These are phyloP conservation scores for Nyctalus aviator DNA, from an alignment of 2,797 vertebrate species.

Conservation along the genomic window DNA sequence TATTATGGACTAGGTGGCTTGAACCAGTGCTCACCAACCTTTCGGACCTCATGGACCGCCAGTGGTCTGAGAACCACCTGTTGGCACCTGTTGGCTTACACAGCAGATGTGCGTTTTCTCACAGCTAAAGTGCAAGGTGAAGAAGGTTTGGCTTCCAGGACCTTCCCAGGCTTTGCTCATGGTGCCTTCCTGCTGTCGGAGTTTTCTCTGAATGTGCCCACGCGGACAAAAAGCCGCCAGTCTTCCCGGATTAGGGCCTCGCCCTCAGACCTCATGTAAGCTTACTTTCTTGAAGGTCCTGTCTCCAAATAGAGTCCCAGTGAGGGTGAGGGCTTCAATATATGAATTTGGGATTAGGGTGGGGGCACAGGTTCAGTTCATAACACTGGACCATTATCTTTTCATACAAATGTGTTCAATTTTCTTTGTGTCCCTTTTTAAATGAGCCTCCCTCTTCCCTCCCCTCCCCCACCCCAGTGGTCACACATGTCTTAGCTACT, in stretches of 20 bases:
- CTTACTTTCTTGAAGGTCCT: not conserved
- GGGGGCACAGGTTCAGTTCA: not conserved
- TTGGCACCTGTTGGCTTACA: too few species aligned
- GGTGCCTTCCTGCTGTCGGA: not conserved
- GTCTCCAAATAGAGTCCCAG: not conserved
- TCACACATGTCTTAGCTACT: not conserved
- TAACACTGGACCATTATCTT: not conserved
- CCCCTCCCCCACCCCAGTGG: too few species aligned
- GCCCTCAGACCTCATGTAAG: too few species aligned
- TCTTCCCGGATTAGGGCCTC: not conserved
- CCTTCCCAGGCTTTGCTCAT: not conserved
- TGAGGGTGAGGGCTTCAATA: not conserved
- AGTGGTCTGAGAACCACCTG: too few species aligned
- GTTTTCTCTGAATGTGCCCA: not conserved
- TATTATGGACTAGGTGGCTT: not conserved
- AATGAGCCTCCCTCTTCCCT: too few species aligned
- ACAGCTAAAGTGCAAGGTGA: too few species aligned
- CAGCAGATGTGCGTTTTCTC: not conserved
- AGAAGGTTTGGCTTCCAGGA: not conserved
- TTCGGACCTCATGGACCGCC: too few species aligned
- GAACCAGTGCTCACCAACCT: too few species aligned
- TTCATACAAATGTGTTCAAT: not conserved
- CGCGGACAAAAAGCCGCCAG: not conserved
- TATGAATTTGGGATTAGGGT: not conserved
- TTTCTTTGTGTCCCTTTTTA: not conserved